Percentiles rank a stretch among this genome's conserved stretches.
Conservation (phyloP, 35 echinoderm and acorn worm species). For the Eucidaris tribuloides region DNA sequence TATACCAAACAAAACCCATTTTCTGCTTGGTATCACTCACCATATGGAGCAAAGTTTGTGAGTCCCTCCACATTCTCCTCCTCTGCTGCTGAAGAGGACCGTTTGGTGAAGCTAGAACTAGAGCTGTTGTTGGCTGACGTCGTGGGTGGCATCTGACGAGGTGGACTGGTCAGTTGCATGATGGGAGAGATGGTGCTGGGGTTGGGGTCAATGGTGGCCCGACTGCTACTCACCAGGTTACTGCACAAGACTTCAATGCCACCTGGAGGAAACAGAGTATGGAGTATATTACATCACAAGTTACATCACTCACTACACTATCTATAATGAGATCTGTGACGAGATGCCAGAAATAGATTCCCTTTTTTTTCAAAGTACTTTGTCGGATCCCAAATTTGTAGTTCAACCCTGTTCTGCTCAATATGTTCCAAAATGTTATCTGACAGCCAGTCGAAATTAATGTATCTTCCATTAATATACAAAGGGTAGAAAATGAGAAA, state of each 20-base stretch:
- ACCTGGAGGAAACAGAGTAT: constrained; percentile 55
- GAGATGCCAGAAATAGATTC: too few relatives aligned
- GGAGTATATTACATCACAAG: too few relatives aligned
- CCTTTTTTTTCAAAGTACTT: too few relatives aligned
- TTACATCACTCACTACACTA: too few relatives aligned
- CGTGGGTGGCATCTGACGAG: background rate
- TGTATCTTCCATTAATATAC: too few relatives aligned
- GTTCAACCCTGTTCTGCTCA: too few relatives aligned
- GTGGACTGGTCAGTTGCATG: constrained; percentile 43
- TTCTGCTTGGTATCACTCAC: constrained; percentile 63
- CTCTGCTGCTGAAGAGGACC: constrained; percentile 26
- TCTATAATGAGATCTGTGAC: too few relatives aligned
- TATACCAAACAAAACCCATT: too few relatives aligned
- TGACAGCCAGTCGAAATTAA: too few relatives aligned
- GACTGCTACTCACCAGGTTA: constrained; percentile 88
- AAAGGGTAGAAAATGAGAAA: too few relatives aligned
- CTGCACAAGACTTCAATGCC: constrained; percentile 79
- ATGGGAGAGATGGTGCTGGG: constrained; percentile 78
- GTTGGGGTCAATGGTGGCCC: constrained; percentile 64
- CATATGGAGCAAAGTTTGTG: constrained; percentile 92
- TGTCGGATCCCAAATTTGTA: too few relatives aligned
- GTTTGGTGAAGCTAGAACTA: constrained; percentile 25
- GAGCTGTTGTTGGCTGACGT: constrained; percentile 16
- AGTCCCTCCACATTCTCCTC: constrained; percentile 77
- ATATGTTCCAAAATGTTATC: too few relatives aligned